Percentiles rank a stretch among this genome's conserved stretches.
phyloP scores from a whole-genome alignment of 2,888 invertebrate species.

The Drosophila mimica region DNA sequence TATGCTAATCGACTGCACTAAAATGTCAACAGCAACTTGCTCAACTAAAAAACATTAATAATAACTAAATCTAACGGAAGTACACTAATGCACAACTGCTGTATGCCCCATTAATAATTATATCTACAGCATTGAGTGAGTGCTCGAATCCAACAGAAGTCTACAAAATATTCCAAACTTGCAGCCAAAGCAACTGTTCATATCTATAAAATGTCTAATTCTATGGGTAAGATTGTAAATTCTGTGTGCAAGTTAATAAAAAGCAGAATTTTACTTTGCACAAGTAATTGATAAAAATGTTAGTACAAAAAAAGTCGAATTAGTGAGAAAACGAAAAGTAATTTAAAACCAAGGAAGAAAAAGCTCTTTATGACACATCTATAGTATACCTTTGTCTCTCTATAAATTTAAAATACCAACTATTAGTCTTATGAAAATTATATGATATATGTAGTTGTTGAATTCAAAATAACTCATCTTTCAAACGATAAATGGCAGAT shows the following conservation, averaged over 20 bases:
- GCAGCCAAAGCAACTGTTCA: background rate
- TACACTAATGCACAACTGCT: background rate
- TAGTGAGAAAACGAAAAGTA: background rate
- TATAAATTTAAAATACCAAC: background rate
- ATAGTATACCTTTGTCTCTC: background rate
- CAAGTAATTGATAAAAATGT: background rate
- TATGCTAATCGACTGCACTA: constrained; percentile 50
- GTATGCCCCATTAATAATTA: background rate
- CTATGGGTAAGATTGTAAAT: background rate
- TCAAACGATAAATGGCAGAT: no score
- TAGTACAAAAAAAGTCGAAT: background rate
- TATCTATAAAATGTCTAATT: background rate
- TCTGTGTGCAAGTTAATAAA: background rate
- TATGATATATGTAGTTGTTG: background rate
- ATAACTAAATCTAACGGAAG: background rate
- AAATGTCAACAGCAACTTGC: constrained; percentile 54
- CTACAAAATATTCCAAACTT: background rate
- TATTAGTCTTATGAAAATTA: background rate
- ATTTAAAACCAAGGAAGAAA: background rate
- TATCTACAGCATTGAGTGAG: background rate
- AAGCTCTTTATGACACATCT: background rate
- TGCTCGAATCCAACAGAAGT: background rate
- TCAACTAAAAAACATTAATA: constrained; percentile 13
- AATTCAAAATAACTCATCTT: background rate
- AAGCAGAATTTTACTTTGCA: background rate